A percentile compares a stretch with the other conserved stretches of the same genome.
Conservation (phyloP, 2,113 vertebrate species). For the Nothobranchius furzeri region DNA sequence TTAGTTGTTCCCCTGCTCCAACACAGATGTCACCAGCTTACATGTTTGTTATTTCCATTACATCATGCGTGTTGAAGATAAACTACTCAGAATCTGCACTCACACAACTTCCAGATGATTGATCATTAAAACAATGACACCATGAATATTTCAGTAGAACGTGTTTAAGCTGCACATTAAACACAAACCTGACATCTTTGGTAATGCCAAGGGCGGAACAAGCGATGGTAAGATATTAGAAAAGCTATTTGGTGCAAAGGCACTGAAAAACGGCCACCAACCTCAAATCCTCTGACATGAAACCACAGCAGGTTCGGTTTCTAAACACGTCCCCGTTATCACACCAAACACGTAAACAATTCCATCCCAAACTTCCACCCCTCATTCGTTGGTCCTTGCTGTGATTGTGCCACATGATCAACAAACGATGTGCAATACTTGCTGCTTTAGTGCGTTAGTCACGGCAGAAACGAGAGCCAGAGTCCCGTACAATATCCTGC, state of each 20-base stretch:
- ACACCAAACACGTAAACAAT: neutral
- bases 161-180: no score
- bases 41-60: no score
- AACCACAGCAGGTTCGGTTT: neutral
- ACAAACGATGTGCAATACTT: constrained; percentile 53
- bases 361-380: no score
- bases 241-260: constrained; percentile 55
- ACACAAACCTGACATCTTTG: no score
- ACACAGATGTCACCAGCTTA: no score
- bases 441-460: constrained; percentile 37
- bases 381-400: constrained; percentile 40
- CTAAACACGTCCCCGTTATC: neutral
- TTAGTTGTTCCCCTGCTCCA: no score
- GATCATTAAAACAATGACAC: no score
- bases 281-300: neutral
- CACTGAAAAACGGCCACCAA: constrained; percentile 49
- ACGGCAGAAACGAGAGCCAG: neutral
- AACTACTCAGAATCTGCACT: no score
- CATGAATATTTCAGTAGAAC: no score
- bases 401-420: constrained; percentile 33
- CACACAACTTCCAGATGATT: no score
- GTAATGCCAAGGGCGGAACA: neutral
- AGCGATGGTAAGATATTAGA: neutral
- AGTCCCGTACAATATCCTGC: neutral
- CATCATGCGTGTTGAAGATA: no score